Conservation (phyloP, 2,113 vertebrate genomes). For the Charina bottae region DNA sequence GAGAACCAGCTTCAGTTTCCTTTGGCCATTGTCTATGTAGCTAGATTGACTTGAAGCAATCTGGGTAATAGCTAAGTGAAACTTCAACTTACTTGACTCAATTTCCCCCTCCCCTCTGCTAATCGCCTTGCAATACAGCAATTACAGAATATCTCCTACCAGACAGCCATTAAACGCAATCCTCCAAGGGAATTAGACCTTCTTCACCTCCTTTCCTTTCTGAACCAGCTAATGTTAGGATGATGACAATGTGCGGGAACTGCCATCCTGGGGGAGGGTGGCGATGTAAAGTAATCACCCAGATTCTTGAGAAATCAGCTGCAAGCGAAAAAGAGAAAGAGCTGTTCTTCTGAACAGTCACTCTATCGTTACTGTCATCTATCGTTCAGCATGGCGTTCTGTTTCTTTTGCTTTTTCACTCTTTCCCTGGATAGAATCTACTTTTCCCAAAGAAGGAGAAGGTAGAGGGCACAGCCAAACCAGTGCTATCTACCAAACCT, state of each 20-base stretch:
- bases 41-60: constrained; percentile 13
- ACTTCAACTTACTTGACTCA: constrained; percentile 1
- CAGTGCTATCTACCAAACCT: neutral
- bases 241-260: constrained; percentile 44
- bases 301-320: constrained; percentile 20
- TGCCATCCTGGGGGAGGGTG: constrained; percentile 34
- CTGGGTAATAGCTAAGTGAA: neutral
- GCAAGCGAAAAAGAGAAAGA: constrained; percentile 10
- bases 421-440: neutral
- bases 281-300: constrained; percentile 39
- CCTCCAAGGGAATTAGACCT: constrained; percentile 59
- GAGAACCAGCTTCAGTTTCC: neutral
- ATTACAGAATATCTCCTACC: constrained; percentile 54
- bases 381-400: neutral
- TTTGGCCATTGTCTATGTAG: neutral
- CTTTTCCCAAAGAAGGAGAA: neutral
- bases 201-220: constrained; percentile 40
- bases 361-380: constrained; percentile 9
- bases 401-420: neutral
- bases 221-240: constrained; percentile 41
- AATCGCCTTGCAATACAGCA: constrained; percentile 53
- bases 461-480: neutral
- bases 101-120: neutral
- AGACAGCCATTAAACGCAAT: constrained; percentile 56
- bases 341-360: neutral